These are phyloP conservation scores for Caloenas nicobarica DNA, from an alignment of 2,113 vertebrate species.

Conservation along the genomic window DNA sequence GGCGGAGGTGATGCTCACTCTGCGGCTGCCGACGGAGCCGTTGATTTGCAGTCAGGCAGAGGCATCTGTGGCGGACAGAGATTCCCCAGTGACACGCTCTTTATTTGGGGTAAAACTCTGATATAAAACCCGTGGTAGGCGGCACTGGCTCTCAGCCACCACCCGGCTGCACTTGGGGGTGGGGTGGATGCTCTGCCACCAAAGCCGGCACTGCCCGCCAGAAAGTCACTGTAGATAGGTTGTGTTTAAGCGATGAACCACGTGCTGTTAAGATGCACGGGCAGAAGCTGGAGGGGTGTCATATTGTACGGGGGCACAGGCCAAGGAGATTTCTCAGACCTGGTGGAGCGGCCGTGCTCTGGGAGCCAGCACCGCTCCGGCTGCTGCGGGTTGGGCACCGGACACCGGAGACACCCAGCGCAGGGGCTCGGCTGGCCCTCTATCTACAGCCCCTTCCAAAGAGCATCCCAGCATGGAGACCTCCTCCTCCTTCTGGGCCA, in stretches of 20 bases:
- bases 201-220: not conserved
- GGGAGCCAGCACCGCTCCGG: rapidly evolving
- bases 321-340: not conserved
- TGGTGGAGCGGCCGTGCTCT: not conserved
- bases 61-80: not conserved
- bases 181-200: not conserved
- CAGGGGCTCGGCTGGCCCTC: not conserved
- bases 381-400: not conserved
- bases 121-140: not conserved
- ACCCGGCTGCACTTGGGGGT: not conserved
- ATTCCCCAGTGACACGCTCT: not conserved
- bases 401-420: not conserved
- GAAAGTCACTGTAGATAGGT: too few relatives aligned
- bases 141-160: not conserved
- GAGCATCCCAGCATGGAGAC: not conserved
- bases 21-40: not conserved
- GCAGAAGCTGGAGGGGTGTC: not conserved
- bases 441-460: rapidly evolving
- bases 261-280: rapidly evolving
- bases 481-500: not conserved
- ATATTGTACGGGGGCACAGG: rapidly evolving
- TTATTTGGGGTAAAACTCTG: not conserved
- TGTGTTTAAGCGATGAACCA: not conserved
- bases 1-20: not conserved
- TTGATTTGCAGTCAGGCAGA: not conserved